These are phyloP conservation scores for Calameuta pallipes DNA, from an alignment of 2,888 invertebrate species.

Conservation along the genomic window DNA sequence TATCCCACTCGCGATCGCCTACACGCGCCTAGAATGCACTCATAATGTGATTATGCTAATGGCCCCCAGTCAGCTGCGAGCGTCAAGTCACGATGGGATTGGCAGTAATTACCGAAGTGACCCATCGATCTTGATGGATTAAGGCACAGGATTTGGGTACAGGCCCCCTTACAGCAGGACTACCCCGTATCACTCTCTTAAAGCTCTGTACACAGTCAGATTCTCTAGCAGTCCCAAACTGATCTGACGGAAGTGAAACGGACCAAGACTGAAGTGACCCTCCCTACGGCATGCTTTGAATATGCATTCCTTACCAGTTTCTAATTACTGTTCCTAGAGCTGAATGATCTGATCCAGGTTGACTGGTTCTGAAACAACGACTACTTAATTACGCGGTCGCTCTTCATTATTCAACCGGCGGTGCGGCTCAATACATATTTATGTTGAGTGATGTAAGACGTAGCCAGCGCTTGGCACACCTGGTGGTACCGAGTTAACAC, in stretches of 20 bases:
- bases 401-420: slow-evolving; percentile 40
- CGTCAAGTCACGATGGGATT: slow-evolving; percentile 27
- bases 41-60: slow-evolving; percentile 59
- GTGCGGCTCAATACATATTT: slow-evolving; percentile 43
- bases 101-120: slow-evolving; percentile 47
- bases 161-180: neutral
- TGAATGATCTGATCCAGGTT: neutral
- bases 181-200: neutral
- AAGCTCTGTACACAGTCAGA: neutral
- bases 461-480: slow-evolving; percentile 32
- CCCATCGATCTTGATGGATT: slow-evolving; percentile 48
- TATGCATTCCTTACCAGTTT: neutral
- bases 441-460: slow-evolving; percentile 40
- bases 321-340: neutral
- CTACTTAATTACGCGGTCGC: slow-evolving; percentile 40
- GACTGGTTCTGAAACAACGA: slow-evolving; percentile 6
- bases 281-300: neutral
- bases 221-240: neutral
- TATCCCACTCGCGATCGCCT: slow-evolving; percentile 46
- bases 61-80: slow-evolving; percentile 23
- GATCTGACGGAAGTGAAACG: neutral
- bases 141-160: slow-evolving; percentile 3
- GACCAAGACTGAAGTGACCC: neutral
- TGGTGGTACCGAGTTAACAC: slow-evolving; percentile 28
- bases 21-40: slow-evolving; percentile 42